A percentile compares a stretch with the other conserved stretches of the same genome.
Evolutionary conservation across 2,113 vertebrate genomes (phyloP).

Genomic region (Pungitius pungitius): DNA sequence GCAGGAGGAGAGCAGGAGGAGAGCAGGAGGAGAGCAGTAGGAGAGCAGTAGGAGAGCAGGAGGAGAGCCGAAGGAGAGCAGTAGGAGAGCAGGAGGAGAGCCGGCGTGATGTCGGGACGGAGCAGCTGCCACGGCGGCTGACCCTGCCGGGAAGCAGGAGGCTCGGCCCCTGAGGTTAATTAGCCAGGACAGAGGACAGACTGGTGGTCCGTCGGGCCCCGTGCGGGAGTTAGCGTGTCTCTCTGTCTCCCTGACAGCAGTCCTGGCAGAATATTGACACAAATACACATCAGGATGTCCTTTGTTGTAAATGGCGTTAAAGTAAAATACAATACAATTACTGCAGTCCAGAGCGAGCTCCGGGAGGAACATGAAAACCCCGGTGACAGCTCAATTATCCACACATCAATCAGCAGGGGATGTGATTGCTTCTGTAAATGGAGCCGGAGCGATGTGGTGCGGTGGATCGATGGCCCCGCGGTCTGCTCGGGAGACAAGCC

Average conservation of each 20-base stretch:
- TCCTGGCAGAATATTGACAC: conserved; percentile 74
- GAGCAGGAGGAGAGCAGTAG: too few species aligned
- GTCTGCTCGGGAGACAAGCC: conserved; percentile 64
- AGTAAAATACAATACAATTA: conserved; percentile 79
- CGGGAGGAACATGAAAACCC: conserved; percentile 73
- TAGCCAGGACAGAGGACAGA: conserved; percentile 75
- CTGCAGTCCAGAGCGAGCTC: conserved; percentile 55
- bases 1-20: too few species aligned
- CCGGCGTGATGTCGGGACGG: conserved; percentile 36
- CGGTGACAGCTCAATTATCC: conserved; percentile 80
- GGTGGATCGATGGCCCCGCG: conserved; percentile 76
- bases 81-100: conserved; percentile 9
- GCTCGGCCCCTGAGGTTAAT: conserved; percentile 75
- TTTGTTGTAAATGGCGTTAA: conserved; percentile 70
- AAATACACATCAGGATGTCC: conserved; percentile 74
- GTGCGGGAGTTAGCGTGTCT: conserved; percentile 56
- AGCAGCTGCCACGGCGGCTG: conserved; percentile 62
- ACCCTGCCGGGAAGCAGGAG: conserved; percentile 70
- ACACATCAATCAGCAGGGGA: conserved; percentile 75
- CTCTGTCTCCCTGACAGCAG: conserved; percentile 61
- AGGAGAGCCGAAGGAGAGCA: too few species aligned
- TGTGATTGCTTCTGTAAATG: conserved; percentile 76
- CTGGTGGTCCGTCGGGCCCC: conserved; percentile 57
- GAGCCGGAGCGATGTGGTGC: conserved; percentile 68
- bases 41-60: too few species aligned